Conservation (phyloP, 2,113 vertebrate genomes). For the Martes martes region DNA sequence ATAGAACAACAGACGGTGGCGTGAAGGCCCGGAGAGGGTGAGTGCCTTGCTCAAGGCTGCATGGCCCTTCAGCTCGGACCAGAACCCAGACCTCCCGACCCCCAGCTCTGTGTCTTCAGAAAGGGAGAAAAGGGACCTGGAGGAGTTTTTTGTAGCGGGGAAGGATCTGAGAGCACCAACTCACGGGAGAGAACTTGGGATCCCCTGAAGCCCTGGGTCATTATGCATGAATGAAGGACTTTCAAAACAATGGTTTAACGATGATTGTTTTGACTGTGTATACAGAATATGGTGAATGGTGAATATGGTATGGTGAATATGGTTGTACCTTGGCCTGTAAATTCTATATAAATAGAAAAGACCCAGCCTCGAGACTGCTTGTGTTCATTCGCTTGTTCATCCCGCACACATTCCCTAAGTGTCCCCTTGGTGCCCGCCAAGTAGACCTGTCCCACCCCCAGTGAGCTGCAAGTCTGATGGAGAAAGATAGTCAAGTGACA, state of each 20-base stretch:
- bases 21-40: background rate
- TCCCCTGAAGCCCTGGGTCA: background rate
- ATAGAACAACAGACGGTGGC: no score
- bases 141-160: background rate
- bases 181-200: background rate
- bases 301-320: background rate
- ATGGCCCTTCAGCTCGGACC: background rate
- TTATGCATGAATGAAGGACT: background rate
- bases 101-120: background rate
- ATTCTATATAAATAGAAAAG: background rate
- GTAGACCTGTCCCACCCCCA: background rate
- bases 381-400: background rate
- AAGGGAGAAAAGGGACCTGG: background rate
- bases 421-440: background rate
- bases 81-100: background rate
- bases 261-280: background rate
- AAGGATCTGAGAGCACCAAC: background rate
- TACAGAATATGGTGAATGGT: background rate
- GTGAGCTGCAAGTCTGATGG: background rate
- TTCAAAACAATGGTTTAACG: background rate
- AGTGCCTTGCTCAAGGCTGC: background rate
- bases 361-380: background rate
- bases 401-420: background rate
- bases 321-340: background rate
- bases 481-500: background rate